These are phyloP conservation scores for Xestobium rufovillosum DNA, from an alignment of 2,888 invertebrate genomes.

Conservation along the genomic window DNA sequence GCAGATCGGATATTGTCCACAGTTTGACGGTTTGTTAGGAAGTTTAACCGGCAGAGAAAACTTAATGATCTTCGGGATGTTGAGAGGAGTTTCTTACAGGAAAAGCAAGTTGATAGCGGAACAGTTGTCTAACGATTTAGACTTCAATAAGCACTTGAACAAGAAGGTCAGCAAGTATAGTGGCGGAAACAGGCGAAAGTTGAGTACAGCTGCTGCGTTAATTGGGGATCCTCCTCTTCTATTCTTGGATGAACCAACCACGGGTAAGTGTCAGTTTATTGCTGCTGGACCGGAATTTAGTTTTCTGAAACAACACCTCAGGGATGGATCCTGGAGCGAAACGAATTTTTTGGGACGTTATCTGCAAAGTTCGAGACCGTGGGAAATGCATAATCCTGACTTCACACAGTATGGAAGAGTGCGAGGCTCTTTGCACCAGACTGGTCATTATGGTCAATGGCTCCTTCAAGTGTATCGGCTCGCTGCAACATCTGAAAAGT, in stretches of 20 bases:
- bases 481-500: constrained; percentile 67
- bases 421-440: constrained; percentile 63
- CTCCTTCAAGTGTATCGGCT: constrained; percentile 64
- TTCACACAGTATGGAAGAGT: too few relatives aligned
- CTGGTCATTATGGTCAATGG: constrained; percentile 75
- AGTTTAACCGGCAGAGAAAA: constrained; percentile 45
- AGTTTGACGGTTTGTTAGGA: constrained; percentile 44
- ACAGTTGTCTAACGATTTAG: constrained; percentile 31
- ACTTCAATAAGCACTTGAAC: constrained; percentile 35
- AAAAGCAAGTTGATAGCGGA: constrained; percentile 25
- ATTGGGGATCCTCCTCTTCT: constrained; percentile 45
- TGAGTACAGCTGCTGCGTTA: constrained; percentile 45
- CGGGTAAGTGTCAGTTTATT: too few relatives aligned
- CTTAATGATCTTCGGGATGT: constrained; percentile 41
- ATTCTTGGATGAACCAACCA: constrained; percentile 44
- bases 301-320: too few relatives aligned
- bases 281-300: too few relatives aligned
- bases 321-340: constrained; percentile 71
- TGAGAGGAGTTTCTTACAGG: constrained; percentile 36
- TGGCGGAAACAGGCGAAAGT: constrained; percentile 46
- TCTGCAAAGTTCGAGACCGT: constrained; percentile 54
- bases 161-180: constrained; percentile 36
- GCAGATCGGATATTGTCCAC: constrained; percentile 49
- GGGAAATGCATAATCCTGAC: constrained; percentile 71
- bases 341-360: constrained; percentile 65